Percentiles rank a stretch among this genome's conserved stretches.
Evolutionary conservation across 1,140 invertebrate genomes (phyloP).

Genomic region (Penaeus indicus): DNA sequence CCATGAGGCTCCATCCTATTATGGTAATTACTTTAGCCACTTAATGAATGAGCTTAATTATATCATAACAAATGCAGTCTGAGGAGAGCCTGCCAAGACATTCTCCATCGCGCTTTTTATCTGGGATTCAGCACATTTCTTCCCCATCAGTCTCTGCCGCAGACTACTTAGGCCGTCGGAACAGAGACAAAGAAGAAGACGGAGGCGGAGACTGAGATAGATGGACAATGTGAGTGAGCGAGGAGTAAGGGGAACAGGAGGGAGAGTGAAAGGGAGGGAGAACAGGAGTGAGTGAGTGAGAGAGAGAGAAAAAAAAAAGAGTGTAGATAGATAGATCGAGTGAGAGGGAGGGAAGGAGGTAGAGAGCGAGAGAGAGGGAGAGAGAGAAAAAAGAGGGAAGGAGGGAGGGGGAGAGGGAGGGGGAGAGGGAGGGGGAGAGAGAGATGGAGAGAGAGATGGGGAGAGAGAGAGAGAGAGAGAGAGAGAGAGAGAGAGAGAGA

Average conservation of each 20-base stretch:
- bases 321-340: background rate
- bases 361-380: too few relatives aligned
- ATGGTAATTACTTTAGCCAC: too few relatives aligned
- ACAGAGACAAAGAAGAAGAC: background rate
- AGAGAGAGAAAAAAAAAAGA: background rate
- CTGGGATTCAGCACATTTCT: too few relatives aligned
- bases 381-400: background rate
- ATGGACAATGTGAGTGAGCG: background rate
- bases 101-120: too few relatives aligned
- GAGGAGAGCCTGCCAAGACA: too few relatives aligned
- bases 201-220: background rate
- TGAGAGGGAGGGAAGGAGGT: background rate
- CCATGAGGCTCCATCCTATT: too few relatives aligned
- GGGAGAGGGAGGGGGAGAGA: slow-evolving; percentile 11
- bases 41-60: too few relatives aligned
- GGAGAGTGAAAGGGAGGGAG: background rate
- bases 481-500: too few relatives aligned
- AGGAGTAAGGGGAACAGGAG: background rate
- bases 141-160: too few relatives aligned
- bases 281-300: background rate
- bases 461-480: too few relatives aligned
- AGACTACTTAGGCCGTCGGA: background rate
- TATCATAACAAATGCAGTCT: too few relatives aligned
- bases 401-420: slow-evolving; percentile 2
- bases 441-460: too few relatives aligned